Evolutionary conservation across 1,140 invertebrate genomes (phyloP).

Genomic region (Aphelenchoides fujianensis): DNA sequence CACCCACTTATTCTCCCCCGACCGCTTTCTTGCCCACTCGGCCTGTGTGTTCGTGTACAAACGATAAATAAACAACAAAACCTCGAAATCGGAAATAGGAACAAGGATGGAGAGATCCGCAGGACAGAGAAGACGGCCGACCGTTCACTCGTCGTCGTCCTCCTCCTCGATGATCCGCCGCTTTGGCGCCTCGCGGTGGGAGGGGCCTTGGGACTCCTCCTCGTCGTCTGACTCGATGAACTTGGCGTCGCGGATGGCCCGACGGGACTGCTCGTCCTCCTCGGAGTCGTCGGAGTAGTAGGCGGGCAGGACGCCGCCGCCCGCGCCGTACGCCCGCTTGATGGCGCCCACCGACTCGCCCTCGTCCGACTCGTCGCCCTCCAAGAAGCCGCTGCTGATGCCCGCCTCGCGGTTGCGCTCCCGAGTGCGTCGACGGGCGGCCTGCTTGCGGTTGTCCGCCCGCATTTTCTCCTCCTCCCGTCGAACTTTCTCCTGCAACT

Average conservation of each 20-base stretch:
- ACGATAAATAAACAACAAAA: no score
- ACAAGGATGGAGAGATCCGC: not conserved
- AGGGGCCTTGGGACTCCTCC: constrained; percentile 8
- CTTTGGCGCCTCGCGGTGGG: not conserved
- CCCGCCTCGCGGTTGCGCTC: constrained; percentile 37
- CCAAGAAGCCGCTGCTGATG: constrained; percentile 42
- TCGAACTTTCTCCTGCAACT: constrained; percentile 54
- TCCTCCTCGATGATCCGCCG: not conserved
- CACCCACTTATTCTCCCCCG: no score
- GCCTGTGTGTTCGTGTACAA: no score
- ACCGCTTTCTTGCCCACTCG: no score
- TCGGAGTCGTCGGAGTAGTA: constrained; percentile 32
- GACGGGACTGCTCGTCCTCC: constrained; percentile 20
- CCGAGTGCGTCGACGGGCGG: constrained; percentile 41
- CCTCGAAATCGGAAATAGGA: no score
- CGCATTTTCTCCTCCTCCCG: constrained; percentile 58
- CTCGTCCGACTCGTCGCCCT: constrained; percentile 46
- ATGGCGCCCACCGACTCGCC: constrained; percentile 47
- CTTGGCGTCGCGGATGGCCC: constrained; percentile 35
- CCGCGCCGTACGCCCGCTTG: constrained; percentile 38
- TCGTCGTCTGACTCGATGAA: constrained; percentile 39
- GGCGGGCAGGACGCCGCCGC: constrained; percentile 1
- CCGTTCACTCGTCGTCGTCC: not conserved
- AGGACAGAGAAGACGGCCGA: not conserved
- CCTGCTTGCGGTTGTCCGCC: constrained; percentile 48